phyloP scores from a whole-genome alignment of 92 coral and sea anemone species.

The Ricordea florida region DNA sequence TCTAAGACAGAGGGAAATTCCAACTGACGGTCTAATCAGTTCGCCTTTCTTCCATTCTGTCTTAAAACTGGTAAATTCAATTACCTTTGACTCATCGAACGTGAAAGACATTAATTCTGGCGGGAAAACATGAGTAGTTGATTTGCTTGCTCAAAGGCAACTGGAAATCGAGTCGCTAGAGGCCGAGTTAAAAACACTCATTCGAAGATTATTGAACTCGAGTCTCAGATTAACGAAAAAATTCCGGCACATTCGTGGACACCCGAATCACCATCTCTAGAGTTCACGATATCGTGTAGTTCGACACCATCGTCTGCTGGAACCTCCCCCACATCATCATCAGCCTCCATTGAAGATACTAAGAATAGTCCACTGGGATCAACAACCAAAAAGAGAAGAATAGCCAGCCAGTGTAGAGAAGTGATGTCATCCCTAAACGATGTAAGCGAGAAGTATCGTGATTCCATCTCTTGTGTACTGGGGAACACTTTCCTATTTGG shows the following conservation, averaged over 20 bases:
- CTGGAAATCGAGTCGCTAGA: neutral
- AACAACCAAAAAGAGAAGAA: conserved; percentile 8
- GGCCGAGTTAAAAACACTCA: neutral
- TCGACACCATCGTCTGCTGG: neutral
- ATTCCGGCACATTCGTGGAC: neutral
- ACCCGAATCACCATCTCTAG: neutral
- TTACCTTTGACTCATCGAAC: neutral
- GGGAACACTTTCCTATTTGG: conserved; percentile 12
- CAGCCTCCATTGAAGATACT: neutral
- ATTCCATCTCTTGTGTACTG: conserved; percentile 15
- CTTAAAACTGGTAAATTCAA: neutral
- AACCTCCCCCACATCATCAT: neutral
- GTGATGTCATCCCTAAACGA: conserved; percentile 1
- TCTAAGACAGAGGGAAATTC: conserved; percentile 9
- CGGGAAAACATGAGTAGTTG: neutral
- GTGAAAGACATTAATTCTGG: neutral
- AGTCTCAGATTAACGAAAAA: neutral
- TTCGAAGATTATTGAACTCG: neutral
- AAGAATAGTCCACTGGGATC: conserved; percentile 19
- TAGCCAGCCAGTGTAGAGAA: neutral
- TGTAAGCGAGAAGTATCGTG: neutral
- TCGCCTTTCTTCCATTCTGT: neutral
- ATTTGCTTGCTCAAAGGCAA: neutral
- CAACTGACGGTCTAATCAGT: neutral
- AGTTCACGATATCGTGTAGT: neutral